phyloP scores from a whole-genome alignment of 2,797 vertebrate species.

The Sternotherus odoratus region DNA sequence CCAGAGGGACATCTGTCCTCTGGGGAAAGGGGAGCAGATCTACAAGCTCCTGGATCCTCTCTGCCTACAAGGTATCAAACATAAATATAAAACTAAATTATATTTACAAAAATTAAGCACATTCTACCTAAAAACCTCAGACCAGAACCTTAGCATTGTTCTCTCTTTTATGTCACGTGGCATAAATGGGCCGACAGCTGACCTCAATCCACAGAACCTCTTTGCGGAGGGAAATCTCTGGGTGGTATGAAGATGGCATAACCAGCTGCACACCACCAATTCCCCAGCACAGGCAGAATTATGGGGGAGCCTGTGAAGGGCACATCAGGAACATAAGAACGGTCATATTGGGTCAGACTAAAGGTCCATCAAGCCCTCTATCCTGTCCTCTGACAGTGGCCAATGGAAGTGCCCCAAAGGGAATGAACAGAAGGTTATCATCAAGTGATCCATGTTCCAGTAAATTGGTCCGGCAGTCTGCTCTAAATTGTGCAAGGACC shows the following conservation, averaged over 20 bases:
- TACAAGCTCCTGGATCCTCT: neutral
- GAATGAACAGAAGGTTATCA: no score
- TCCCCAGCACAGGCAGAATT: neutral
- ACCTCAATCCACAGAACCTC: neutral
- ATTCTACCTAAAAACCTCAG: neutral
- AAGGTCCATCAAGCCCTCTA: no score
- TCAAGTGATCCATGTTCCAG: neutral
- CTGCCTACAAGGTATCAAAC: neutral
- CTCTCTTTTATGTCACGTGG: neutral
- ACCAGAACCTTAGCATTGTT: neutral
- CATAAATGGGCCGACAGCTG: neutral
- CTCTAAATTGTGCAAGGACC: neutral
- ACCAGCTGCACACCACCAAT: neutral
- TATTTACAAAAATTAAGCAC: neutral
- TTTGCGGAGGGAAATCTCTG: neutral
- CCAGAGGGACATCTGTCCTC: no score
- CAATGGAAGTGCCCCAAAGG: no score
- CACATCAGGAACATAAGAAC: neutral
- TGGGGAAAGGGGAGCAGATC: neutral
- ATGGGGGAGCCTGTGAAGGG: neutral
- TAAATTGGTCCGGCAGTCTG: neutral
- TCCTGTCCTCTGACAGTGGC: no score
- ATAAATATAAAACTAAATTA: neutral
- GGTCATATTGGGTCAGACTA: no score
- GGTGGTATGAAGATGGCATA: neutral